Conservation (phyloP, 92 coral and sea anemone species). For the Heteractis magnifica region DNA sequence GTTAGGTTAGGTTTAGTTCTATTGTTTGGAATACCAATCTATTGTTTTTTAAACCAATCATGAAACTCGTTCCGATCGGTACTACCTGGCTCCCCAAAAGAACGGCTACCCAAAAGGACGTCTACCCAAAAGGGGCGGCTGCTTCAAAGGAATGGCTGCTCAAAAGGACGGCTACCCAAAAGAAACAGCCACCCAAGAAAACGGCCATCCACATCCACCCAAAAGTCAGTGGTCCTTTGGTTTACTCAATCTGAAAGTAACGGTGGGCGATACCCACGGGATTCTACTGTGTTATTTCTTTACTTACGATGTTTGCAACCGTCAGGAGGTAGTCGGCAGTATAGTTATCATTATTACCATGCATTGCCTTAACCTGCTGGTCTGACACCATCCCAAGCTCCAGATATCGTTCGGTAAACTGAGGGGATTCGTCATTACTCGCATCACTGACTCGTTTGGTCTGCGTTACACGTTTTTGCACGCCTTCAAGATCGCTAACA, state of each 20-base stretch:
- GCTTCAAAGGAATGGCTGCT: no score
- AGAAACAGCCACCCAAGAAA: no score
- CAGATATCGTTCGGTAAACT: conserved; percentile 40
- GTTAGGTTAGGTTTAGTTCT: no score
- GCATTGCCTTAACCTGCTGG: conserved; percentile 41
- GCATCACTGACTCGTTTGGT: conserved; percentile 37
- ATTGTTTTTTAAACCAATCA: no score
- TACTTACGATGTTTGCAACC: conserved; percentile 58
- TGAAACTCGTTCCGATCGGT: no score
- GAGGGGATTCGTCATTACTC: conserved; percentile 24
- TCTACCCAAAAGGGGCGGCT: no score
- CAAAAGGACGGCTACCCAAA: no score
- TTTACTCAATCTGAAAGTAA: not conserved
- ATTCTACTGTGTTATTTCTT: not conserved
- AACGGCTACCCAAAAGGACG: no score
- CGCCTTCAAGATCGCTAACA: not conserved
- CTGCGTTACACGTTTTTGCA: not conserved
- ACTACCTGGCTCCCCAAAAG: no score
- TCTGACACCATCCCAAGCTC: conserved; percentile 49
- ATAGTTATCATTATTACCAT: conserved; percentile 32
- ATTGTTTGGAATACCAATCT: no score
- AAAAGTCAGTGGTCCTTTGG: no score
- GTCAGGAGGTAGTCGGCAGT: conserved; percentile 47
- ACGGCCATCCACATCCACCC: no score
- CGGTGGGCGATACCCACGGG: not conserved